Base-by-base conservation (phyloP, 2,113 vertebrate species). In the Dolichallabes microphthalmus region DNA sequence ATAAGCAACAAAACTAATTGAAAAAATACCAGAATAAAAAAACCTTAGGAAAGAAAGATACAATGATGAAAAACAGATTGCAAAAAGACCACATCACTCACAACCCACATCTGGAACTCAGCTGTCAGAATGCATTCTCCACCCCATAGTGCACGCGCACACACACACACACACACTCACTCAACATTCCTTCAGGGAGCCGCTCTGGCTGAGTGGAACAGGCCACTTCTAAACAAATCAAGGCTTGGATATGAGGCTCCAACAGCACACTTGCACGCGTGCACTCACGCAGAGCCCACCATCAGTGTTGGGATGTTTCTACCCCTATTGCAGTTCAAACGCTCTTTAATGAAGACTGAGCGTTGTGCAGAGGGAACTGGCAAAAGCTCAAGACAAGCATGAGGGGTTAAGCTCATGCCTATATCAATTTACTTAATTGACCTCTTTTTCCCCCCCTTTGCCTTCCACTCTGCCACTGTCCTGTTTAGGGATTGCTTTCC, bases 101-200 rank as follows among this genome's bases (percentile, higher is more conserved):
- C 53, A 86, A 86, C n/a, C 78, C 84, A 94, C 94, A 95, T 95
- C 94, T 95, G 94, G 93, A 94, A 92, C 90, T 94, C 93, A 95
- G 93, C 94, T 94, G 94, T 94, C 92, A 93, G 86, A 89, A 58
- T 82, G 87, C 82, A 87, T 87, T 66, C 83, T 52, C 78, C 80
- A 77, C 61, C 84, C 63, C 75, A 69, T 10, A n/a, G 27, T 22
- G 14, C 76, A 75, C 57, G 50, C 84, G 61, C 81, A 55, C 84
- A 76, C 64, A 68, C 80, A 53, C 82, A 69, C 77, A 76, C 64
- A 80, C 75, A 80, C 73, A 79, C 81, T 63, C 63, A 84, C 79
- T n/a, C 66, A 82, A 66, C 76, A 85, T 88, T 84, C 80, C 82
- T 77, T 83, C 74, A 83, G 81, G 87, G 87, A 88, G 87, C 55